Conservation (phyloP, 2,888 invertebrate species). For the Thumatha senex region DNA sequence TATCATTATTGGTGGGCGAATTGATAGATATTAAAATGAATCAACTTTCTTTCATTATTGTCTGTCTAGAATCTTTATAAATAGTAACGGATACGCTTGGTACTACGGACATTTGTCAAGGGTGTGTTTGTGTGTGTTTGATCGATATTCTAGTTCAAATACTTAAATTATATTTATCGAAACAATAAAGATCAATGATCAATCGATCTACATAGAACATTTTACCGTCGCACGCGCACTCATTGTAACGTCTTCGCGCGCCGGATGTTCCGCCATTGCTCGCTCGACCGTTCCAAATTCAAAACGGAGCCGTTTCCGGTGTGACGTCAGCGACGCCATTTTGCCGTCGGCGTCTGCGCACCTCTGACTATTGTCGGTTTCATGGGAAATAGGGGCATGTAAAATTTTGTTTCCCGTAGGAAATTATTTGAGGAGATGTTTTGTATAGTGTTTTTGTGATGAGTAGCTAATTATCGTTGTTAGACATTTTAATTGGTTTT, state of each 20-base stretch:
- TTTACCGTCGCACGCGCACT: constrained; percentile 60
- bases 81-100: too few relatives aligned
- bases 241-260: constrained; percentile 79
- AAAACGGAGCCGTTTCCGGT: constrained; percentile 82
- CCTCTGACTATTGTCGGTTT: constrained; percentile 47
- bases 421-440: constrained; percentile 48
- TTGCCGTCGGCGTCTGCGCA: constrained; percentile 67
- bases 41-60: too few relatives aligned
- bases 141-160: too few relatives aligned
- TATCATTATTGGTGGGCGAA: too few relatives aligned
- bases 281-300: constrained; percentile 83
- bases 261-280: constrained; percentile 82
- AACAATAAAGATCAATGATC: constrained; percentile 42
- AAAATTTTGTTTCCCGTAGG: constrained; percentile 72
- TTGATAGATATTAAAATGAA: too few relatives aligned
- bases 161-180: constrained; percentile 14
- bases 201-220: constrained; percentile 46
- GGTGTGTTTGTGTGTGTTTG: too few relatives aligned
- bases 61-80: too few relatives aligned
- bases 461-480: neutral
- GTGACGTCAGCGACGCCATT: constrained; percentile 77
- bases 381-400: constrained; percentile 76
- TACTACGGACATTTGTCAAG: too few relatives aligned
- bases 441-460: constrained; percentile 18
- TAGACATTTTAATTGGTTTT: neutral